Conservation (phyloP, 2,888 invertebrate genomes). For the Biston stratarius region DNA sequence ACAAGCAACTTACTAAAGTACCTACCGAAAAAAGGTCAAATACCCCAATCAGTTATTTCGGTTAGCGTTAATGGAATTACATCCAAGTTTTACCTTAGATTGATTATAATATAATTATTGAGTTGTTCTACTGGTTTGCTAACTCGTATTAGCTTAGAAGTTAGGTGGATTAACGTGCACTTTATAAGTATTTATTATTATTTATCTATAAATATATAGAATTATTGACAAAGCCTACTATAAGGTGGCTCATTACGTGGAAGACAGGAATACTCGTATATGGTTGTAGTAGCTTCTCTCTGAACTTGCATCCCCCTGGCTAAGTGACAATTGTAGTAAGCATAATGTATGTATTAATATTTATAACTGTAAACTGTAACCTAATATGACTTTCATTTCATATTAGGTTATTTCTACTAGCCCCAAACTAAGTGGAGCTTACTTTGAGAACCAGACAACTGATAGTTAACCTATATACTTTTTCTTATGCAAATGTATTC, state of each 20-base stretch:
- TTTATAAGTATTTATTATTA: not conserved
- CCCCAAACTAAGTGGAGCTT: too few relatives aligned
- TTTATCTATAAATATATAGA: not conserved
- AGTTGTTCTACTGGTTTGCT: constrained; percentile 35
- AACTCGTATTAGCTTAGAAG: constrained; percentile 27
- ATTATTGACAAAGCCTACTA: too few relatives aligned
- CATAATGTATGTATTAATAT: too few relatives aligned
- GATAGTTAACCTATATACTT: too few relatives aligned
- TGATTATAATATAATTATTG: constrained; percentile 42
- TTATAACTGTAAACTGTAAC: too few relatives aligned
- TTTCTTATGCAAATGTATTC: not conserved
- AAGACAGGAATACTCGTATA: too few relatives aligned
- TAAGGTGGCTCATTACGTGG: too few relatives aligned
- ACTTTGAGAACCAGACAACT: not conserved
- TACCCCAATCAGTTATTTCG: constrained; percentile 50
- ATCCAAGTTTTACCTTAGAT: constrained; percentile 40
- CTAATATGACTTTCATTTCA: too few relatives aligned
- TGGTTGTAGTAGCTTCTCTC: too few relatives aligned
- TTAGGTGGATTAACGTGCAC: constrained; percentile 14
- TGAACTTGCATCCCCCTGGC: too few relatives aligned
- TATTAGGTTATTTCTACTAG: too few relatives aligned
- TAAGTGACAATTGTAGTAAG: too few relatives aligned
- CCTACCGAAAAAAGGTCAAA: constrained; percentile 45
- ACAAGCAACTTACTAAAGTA: constrained; percentile 49
- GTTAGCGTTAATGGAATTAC: constrained; percentile 46